Conservation (phyloP, 2,888 invertebrate genomes). For the Eledona agricola region DNA sequence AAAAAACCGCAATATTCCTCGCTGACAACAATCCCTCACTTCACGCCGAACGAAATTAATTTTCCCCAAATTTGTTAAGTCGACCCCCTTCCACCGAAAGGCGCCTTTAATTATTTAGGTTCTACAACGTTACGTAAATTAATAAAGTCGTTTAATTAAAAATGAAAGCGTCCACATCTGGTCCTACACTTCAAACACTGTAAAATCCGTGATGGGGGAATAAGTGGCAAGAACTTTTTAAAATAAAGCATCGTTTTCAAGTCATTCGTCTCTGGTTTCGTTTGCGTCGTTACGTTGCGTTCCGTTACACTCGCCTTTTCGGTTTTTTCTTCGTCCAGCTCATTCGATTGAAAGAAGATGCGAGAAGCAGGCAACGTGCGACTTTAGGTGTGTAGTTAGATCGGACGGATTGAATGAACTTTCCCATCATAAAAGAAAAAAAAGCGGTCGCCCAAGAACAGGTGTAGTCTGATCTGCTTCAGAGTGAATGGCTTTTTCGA, state of each 20-base stretch:
- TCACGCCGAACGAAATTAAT: conserved; percentile 12
- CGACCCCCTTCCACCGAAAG: conserved; percentile 3
- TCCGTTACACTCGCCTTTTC: conserved; percentile 1
- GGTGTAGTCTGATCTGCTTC: conserved; percentile 54
- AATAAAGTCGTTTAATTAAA: conserved; percentile 28
- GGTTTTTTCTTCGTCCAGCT: conserved; percentile 9
- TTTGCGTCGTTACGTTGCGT: conserved; percentile 17
- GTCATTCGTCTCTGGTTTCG: conserved; percentile 23
- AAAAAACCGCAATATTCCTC: not conserved
- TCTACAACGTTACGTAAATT: conserved; percentile 17
- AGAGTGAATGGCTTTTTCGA: conserved; percentile 32
- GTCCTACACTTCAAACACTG: too few species aligned
- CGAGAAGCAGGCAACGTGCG: conserved; percentile 14
- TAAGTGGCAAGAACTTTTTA: conserved; percentile 21
- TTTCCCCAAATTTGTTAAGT: conserved; percentile 13
- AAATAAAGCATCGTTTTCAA: conserved; percentile 22
- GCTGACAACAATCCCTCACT: not conserved
- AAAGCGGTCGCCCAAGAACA: conserved; percentile 53
- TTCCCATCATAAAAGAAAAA: conserved; percentile 51
- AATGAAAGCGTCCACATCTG: conserved; percentile 21
- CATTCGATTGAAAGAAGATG: conserved; percentile 11
- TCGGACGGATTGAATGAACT: conserved; percentile 53
- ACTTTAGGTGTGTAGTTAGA: conserved; percentile 16
- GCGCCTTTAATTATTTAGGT: conserved; percentile 21
- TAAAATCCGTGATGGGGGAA: conserved; percentile 15